These are phyloP conservation scores for Pholis gunnellus DNA, from an alignment of 2,113 vertebrate genomes.

Conservation along the genomic window DNA sequence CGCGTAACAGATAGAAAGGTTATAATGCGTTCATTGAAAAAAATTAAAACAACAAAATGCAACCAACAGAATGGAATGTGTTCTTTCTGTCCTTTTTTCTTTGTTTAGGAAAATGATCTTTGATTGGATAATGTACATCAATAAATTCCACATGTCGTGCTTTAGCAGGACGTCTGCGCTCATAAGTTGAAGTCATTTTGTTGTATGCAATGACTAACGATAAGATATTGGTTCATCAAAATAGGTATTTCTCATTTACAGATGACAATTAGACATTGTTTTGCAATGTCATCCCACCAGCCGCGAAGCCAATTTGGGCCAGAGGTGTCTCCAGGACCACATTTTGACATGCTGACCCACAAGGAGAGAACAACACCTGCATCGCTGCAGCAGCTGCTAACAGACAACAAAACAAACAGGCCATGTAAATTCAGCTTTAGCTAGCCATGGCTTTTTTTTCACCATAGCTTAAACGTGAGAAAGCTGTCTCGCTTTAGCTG, in stretches of 20 bases:
- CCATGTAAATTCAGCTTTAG: not conserved
- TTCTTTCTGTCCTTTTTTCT: not conserved
- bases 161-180: not conserved
- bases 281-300: not conserved
- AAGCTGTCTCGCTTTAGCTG: not conserved
- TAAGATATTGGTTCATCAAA: not conserved
- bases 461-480: not conserved
- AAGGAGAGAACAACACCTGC: not conserved
- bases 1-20: not conserved
- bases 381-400: not conserved
- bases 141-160: not conserved
- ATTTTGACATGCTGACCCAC: not conserved
- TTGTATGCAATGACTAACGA: not conserved
- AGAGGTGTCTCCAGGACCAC: not conserved
- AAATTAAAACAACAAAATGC: not conserved
- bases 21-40: not conserved
- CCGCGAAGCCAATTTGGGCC: not conserved
- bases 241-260: not conserved
- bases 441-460: not conserved
- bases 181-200: not conserved
- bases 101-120: not conserved
- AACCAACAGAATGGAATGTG: not conserved
- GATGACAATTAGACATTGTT: not conserved
- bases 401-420: not conserved
- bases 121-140: not conserved